Evolutionary conservation across 2,888 invertebrate species (phyloP).

Genomic region (Cryptosula pallasiana): DNA sequence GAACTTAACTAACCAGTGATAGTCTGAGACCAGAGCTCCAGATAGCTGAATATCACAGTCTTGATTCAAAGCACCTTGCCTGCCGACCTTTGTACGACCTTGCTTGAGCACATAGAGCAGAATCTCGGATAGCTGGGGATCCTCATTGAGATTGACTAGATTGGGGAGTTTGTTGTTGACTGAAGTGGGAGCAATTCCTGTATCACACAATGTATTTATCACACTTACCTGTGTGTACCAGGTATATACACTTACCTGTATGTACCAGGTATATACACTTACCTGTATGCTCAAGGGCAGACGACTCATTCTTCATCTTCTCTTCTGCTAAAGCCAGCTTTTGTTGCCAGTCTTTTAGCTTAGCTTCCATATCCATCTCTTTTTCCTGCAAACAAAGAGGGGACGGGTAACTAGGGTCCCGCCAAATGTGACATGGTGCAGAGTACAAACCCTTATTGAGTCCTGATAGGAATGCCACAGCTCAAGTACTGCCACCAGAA

Average conservation of each 20-base stretch:
- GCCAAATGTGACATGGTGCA: background rate
- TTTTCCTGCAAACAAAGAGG: conserved; percentile 52
- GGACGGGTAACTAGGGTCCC: too few species aligned
- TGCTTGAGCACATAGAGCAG: conserved; percentile 58
- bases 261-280: too few species aligned
- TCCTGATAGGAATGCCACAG: too few species aligned
- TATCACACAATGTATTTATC: too few species aligned
- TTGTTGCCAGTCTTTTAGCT: conserved; percentile 52
- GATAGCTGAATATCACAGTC: conserved; percentile 60
- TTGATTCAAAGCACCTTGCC: conserved; percentile 33
- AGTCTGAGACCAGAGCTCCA: conserved; percentile 61
- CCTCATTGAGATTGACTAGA: conserved; percentile 63
- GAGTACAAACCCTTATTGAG: background rate
- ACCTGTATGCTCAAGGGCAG: conserved; percentile 21
- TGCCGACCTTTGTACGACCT: conserved; percentile 57
- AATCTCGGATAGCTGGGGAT: conserved; percentile 63
- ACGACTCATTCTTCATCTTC: conserved; percentile 41
- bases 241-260: too few species aligned
- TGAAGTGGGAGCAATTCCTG: conserved; percentile 11
- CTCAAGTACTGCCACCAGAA: too few species aligned
- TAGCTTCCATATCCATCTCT: background rate
- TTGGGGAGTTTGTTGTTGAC: conserved; percentile 57
- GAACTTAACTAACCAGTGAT: conserved; percentile 60
- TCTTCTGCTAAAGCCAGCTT: conserved; percentile 56
- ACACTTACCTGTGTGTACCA: too few species aligned